phyloP scores from a whole-genome alignment of 2,113 vertebrate species.

The Otis tarda region DNA sequence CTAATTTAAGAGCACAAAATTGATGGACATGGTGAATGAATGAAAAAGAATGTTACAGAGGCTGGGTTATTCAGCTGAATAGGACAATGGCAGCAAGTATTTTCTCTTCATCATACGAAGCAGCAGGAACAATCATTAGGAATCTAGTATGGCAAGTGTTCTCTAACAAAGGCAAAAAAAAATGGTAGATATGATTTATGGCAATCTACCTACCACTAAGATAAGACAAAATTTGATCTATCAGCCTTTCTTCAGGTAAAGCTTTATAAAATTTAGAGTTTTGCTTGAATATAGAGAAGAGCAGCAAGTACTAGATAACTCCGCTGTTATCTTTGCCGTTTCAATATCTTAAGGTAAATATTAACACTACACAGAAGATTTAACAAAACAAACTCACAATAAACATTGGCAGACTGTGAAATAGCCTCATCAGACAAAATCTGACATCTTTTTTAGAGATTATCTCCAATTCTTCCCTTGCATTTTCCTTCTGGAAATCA shows the following conservation, averaged over 20 bases:
- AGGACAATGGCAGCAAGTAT: neutral
- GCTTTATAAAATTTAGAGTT: neutral
- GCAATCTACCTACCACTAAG: neutral
- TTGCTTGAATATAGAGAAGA: neutral
- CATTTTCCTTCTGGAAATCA: neutral
- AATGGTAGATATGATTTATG: neutral
- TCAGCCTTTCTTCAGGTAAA: neutral
- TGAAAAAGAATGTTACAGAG: neutral
- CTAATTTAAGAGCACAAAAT: neutral
- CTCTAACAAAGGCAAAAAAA: neutral
- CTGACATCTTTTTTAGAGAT: neutral
- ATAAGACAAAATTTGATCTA: neutral
- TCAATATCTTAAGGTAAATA: neutral
- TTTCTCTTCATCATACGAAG: neutral
- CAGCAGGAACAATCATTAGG: neutral
- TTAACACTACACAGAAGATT: neutral
- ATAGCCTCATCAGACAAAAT: neutral
- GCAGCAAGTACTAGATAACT: neutral
- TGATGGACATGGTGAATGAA: neutral
- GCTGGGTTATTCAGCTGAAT: neutral
- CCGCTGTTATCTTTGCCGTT: neutral
- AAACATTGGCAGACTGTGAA: neutral
- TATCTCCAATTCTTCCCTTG: neutral
- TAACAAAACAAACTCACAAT: neutral
- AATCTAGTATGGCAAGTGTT: neutral